Evolutionary conservation across 2,113 vertebrate species (phyloP).

Genomic region (Pampusana beccarii): DNA sequence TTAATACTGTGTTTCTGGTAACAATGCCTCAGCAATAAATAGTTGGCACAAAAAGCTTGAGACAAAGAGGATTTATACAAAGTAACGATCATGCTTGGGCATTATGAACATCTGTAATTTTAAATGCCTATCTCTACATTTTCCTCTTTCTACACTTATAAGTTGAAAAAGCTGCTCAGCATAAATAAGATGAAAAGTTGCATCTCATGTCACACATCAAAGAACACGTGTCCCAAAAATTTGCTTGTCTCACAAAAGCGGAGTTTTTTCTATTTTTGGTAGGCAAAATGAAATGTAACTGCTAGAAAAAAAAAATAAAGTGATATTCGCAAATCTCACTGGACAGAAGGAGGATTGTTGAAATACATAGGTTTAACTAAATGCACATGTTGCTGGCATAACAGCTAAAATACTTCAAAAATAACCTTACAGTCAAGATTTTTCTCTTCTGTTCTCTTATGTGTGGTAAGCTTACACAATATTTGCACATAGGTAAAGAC

Average conservation of each 20-base stretch:
- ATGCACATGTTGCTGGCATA: not conserved
- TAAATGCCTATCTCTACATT: not conserved
- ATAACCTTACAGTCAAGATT: not conserved
- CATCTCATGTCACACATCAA: not conserved
- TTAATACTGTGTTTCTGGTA: not conserved
- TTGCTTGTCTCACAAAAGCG: not conserved
- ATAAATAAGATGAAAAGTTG: not conserved
- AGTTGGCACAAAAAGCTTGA: not conserved
- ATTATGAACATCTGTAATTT: not conserved
- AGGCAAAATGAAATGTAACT: not conserved
- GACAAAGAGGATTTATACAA: not conserved
- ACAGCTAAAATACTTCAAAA: not conserved
- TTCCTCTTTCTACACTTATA: not conserved
- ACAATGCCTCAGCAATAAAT: not conserved
- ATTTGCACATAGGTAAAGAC: not conserved
- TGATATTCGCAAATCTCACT: not conserved
- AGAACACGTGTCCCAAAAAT: not conserved
- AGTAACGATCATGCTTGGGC: not conserved
- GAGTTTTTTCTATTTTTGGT: not conserved
- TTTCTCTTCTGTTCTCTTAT: not conserved
- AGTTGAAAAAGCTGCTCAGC: not conserved
- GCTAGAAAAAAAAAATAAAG: not conserved
- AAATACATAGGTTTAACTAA: slow-evolving; percentile 6
- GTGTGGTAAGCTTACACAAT: not conserved
- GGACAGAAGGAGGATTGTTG: not conserved